Evolutionary conservation across 2,888 invertebrate genomes (phyloP), one percentile per base, ranked within the genome.

Genomic region (Agrenia bidenticulata): DNA sequence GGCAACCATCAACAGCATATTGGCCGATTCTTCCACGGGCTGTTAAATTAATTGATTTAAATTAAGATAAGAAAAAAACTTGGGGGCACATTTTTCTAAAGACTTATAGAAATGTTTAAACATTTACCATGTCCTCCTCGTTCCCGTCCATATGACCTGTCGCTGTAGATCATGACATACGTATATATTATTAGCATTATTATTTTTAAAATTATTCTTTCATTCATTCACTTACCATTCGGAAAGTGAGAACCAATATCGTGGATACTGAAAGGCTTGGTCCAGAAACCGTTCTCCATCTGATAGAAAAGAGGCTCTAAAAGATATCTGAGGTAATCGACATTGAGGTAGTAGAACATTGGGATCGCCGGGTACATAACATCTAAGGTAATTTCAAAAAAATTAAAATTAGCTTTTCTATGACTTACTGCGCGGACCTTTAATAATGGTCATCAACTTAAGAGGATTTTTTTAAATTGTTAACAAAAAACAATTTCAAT

Each of bases 21-120:
- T 73, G 9, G 66, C 68, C 13, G 72, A 69, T 42, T 73, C 73
- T 60, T 73, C 73, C 2, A 72, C 68, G 23, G 73, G 73, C 70
- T 60, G 37, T 9, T 41, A 39, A 13, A 42, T n/a, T 17, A 39
- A 42, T 7, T 24, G 42, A 15, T 58, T 7, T 15, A 17, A 39
- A 15, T 19, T 21, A 56, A 19, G 2, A 17, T 5, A 9, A 13
- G 39, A 7, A 39, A 39, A 39, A 39, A 39, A 39, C 39, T 39
- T 15, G 39, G 39, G 39, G 9, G 9, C 9, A 39, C 39, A 58
- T 1, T 19, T 23, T 42, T 15, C 7, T 21, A 11, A 15, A 39
- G 51, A 27, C 26, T 24, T 42, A n/a, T 23, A n/a, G 53, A 24
- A 23, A 51, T 27, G 17, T 41, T 19, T 5, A n/a, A 15, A 39